These are phyloP conservation scores for Saccostrea cuccullata DNA, from an alignment of 1,140 invertebrate species.

Conservation along the genomic window DNA sequence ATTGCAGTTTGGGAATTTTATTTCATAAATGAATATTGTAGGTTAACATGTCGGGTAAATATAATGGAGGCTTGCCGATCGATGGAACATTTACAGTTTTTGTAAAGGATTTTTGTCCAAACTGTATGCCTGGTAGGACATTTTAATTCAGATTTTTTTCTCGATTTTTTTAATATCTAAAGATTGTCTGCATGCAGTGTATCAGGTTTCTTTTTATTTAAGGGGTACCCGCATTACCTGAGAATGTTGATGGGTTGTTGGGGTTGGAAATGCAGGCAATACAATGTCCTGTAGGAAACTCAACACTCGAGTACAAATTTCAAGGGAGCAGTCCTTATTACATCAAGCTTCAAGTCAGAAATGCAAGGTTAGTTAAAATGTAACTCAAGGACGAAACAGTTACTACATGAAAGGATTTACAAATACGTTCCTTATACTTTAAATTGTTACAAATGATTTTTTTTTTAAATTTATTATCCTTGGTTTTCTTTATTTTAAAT, in stretches of 20 bases:
- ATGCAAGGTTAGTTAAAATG: conserved; percentile 60
- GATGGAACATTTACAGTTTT: conserved; percentile 62
- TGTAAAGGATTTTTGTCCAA: conserved; percentile 69
- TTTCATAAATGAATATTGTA: conserved; percentile 13
- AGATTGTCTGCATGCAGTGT: background rate
- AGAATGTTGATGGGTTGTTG: conserved; percentile 68
- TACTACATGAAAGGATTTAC: background rate
- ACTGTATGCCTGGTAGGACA: conserved; percentile 64
- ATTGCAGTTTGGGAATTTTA: too few species aligned
- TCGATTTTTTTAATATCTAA: background rate
- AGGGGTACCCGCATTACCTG: conserved; percentile 57
- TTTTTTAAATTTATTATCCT: conserved; percentile 31
- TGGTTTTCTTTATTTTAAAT: background rate
- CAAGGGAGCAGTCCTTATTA: conserved; percentile 69
- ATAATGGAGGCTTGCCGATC: conserved; percentile 62
- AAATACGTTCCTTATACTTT: background rate
- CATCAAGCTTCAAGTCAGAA: conserved; percentile 69
- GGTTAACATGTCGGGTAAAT: conserved; percentile 58
- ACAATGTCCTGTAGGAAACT: conserved; percentile 68
- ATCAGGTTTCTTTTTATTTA: background rate
- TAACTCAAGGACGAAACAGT: background rate
- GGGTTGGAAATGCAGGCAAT: conserved; percentile 66
- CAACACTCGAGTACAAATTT: conserved; percentile 67
- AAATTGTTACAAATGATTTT: background rate
- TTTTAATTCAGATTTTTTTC: background rate